Evolutionary conservation across 2,888 invertebrate species (phyloP), one percentile per base, ranked within the genome.

Genomic region (Spilarctia lutea): DNA sequence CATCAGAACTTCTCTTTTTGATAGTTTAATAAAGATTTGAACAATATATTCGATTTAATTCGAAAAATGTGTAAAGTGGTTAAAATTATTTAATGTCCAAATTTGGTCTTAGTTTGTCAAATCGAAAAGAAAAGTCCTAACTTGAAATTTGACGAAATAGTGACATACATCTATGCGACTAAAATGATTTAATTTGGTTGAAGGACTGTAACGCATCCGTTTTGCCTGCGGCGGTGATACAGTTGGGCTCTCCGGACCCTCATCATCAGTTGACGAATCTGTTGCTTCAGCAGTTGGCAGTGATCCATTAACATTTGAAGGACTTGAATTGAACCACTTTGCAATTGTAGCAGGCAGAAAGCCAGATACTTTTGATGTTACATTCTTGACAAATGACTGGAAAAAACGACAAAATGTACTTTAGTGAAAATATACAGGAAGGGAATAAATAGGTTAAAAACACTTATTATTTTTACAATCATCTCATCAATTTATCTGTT

Each of bases 311-410:
- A 91, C 88, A 74, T 91, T 90, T 39, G 93, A 88, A 16, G 91
- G 86, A 75, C 87, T 91, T 3, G 91, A 88, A 69, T 88, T 91
- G 75, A 96, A 96, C 96, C 96, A 96, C 84, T 96, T 96, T 10
- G 95, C 95, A 75, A 97, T 90, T 48, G 96, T 96, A 73, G 96
- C 96, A 33, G 97, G 97, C 84, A 97, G 94, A 52, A 97, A 92
- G 75, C 96, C 96, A 6, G 97, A 96, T 73, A 97, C 96, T 84
- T 96, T 96, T 75, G 96, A 96, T 81, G 97, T 96, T 73, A 97
- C 96, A 95, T 97, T 97, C 88, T 96, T 96, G 77, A 97, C 97
- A 90, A 97, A 97, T 35, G 97, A 97, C 97, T 97, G 95, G 68
- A 96, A 96, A 75, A 30, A 33, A 71, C 65, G 13, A 30, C 20